phyloP scores from a whole-genome alignment of 2,888 invertebrate species.

The Mimachlamys varia region DNA sequence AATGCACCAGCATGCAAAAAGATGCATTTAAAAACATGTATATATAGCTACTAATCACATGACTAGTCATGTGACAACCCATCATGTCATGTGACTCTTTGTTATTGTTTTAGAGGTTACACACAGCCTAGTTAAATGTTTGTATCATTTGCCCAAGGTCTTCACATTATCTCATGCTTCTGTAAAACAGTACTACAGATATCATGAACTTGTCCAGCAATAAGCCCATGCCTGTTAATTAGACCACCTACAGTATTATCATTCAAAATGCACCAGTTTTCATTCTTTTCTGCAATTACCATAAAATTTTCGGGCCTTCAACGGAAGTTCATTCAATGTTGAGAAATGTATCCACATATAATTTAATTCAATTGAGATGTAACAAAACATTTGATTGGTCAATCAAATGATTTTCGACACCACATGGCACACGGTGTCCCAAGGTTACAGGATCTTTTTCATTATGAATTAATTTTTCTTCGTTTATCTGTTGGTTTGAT shows the following conservation, averaged over 20 bases:
- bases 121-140: background rate
- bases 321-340: background rate
- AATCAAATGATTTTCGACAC: too few relatives aligned
- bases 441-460: too few relatives aligned
- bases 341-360: too few relatives aligned
- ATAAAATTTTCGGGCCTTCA: background rate
- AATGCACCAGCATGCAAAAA: constrained; percentile 58
- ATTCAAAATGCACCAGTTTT: background rate
- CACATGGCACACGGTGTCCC: too few relatives aligned
- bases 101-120: background rate
- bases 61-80: background rate
- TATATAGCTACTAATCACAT: background rate
- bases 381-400: too few relatives aligned
- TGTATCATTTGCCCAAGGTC: background rate
- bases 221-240: background rate
- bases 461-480: too few relatives aligned
- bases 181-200: background rate
- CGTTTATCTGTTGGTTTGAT: too few relatives aligned
- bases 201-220: too few relatives aligned
- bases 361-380: too few relatives aligned
- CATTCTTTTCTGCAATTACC: too few relatives aligned
- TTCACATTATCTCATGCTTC: background rate
- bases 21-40: constrained; percentile 36
- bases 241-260: too few relatives aligned
- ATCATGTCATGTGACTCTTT: constrained; percentile 36